Conservation (phyloP, 2,888 invertebrate genomes). For the Orthosia gothica region DNA sequence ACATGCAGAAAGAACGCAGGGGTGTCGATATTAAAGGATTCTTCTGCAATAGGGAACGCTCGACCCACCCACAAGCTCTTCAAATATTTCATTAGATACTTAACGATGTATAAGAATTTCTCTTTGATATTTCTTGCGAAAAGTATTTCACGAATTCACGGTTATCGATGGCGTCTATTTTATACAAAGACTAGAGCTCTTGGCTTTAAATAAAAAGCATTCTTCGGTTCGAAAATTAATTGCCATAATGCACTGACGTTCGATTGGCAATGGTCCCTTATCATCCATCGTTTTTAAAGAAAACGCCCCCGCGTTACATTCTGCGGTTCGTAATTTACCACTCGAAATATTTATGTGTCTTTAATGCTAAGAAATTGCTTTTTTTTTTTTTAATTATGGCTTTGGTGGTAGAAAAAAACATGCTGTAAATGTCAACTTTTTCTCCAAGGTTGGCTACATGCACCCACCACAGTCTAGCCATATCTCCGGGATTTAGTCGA, state of each 20-base stretch:
- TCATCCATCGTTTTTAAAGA: neutral
- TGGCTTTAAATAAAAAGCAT: neutral
- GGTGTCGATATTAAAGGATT: conserved; percentile 39
- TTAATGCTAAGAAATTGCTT: neutral
- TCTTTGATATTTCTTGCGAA: neutral
- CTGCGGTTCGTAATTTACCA: conserved; percentile 34
- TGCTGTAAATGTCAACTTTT: no score
- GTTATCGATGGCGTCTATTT: neutral
- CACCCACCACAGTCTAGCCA: no score
- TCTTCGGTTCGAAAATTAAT: neutral
- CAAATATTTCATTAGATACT: conserved; percentile 46
- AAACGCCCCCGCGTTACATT: neutral
- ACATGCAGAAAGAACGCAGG: conserved; percentile 6
- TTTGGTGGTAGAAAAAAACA: neutral
- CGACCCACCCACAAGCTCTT: neutral
- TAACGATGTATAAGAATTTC: conserved; percentile 4
- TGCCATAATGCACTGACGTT: neutral
- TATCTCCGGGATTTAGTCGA: no score
- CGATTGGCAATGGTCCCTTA: neutral
- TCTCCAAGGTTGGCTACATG: no score
- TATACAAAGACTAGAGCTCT: neutral
- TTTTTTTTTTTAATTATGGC: neutral
- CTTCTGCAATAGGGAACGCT: neutral
- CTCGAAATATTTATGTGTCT: conserved; percentile 1
- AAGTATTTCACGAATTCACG: neutral